phyloP scores from a whole-genome alignment of 53 echinoderm and acorn worm species.

The Patiria pectinifera region DNA sequence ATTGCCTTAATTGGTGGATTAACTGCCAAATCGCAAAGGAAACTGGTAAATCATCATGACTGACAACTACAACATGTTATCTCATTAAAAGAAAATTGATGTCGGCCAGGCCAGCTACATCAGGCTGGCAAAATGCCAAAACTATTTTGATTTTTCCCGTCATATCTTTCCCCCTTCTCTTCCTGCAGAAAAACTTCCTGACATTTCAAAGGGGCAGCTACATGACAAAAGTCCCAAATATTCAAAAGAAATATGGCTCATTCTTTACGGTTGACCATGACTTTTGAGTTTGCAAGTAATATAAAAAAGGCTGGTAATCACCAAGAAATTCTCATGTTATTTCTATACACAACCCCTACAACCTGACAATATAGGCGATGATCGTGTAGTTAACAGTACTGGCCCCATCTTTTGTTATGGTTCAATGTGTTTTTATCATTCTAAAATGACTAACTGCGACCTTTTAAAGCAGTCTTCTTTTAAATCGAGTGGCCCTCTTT shows the following conservation, averaged over 20 bases:
- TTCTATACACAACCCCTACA: too few species aligned
- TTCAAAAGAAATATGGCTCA: neutral
- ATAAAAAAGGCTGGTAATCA: neutral
- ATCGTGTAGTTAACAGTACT: too few species aligned
- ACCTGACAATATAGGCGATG: too few species aligned
- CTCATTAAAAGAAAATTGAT: constrained; percentile 18
- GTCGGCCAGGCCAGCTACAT: neutral
- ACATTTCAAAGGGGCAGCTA: neutral
- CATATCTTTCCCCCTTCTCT: neutral
- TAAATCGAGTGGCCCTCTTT: too few species aligned
- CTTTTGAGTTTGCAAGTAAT: neutral
- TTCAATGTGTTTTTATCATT: too few species aligned
- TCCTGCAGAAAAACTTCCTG: neutral
- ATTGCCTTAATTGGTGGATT: neutral
- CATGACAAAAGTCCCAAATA: neutral
- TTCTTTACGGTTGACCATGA: neutral
- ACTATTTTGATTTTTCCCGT: neutral
- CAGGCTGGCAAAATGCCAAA: constrained; percentile 8
- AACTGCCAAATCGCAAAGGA: neutral
- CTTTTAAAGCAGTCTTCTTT: too few species aligned
- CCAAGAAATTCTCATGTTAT: too few species aligned
- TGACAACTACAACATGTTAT: neutral
- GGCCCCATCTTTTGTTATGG: too few species aligned
- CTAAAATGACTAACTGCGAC: too few species aligned
- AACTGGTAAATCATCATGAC: neutral